A percentile compares a stretch with the other conserved stretches of the same genome.
phyloP scores from a whole-genome alignment of 2,113 vertebrate genomes.

The Bujurquina vittata region DNA sequence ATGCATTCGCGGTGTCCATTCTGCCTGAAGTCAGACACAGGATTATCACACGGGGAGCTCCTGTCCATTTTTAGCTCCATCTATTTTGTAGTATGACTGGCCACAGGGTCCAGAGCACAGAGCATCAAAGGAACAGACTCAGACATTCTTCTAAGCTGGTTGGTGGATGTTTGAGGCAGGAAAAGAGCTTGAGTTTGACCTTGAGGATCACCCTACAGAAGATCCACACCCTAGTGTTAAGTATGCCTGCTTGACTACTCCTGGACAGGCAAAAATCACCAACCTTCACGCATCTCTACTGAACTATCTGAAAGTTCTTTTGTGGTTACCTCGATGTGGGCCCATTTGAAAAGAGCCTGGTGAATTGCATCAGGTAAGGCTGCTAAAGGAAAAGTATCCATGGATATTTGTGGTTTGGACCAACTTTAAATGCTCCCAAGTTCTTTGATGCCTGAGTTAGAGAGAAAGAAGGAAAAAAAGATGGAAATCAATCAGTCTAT shows the following conservation, averaged over 20 bases:
- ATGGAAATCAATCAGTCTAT: neutral
- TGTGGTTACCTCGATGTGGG: neutral
- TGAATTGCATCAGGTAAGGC: neutral
- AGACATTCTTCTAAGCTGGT: slow-evolving; percentile 38
- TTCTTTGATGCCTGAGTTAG: slow-evolving; percentile 15
- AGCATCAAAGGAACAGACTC: slow-evolving; percentile 34
- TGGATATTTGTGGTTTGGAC: neutral
- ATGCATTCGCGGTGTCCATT: slow-evolving; percentile 21
- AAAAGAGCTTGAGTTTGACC: slow-evolving; percentile 36
- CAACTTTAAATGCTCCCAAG: neutral
- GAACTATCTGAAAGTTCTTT: neutral
- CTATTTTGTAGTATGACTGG: slow-evolving; percentile 3
- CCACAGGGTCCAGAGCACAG: neutral
- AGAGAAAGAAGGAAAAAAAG: slow-evolving; percentile 1
- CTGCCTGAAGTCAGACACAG: neutral
- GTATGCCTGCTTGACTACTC: slow-evolving; percentile 22
- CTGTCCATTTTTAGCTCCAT: slow-evolving; percentile 16
- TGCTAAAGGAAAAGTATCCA: neutral
- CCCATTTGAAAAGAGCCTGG: neutral
- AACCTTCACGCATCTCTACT: slow-evolving; percentile 38
- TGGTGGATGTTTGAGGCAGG: slow-evolving; percentile 2
- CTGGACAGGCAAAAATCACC: slow-evolving; percentile 15
- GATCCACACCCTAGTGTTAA: slow-evolving; percentile 22
- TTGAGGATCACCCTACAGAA: slow-evolving; percentile 28
- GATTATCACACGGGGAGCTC: neutral